These are phyloP conservation scores for Ciona savignyi DNA, from an alignment of 23 tunicate species.

Conservation along the genomic window DNA sequence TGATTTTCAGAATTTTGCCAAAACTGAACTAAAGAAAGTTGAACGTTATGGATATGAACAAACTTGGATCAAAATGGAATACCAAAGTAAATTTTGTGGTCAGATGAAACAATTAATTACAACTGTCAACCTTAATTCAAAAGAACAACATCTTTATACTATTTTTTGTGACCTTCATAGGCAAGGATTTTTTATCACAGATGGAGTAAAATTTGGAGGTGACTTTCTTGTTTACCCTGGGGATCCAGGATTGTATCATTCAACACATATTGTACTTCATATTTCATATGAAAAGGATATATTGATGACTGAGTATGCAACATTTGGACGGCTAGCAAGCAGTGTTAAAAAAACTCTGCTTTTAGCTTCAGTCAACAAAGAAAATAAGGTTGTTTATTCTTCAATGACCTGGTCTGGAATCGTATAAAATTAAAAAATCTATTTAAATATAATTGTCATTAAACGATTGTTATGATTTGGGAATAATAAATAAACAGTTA, in stretches of 20 bases:
- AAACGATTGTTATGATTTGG: not conserved
- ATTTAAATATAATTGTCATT: not conserved
- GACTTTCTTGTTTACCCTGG: slow-evolving; percentile 75
- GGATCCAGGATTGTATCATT: slow-evolving; percentile 81
- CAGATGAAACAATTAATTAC: not conserved
- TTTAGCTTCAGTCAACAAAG: slow-evolving; percentile 26
- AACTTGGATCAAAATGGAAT: slow-evolving; percentile 50
- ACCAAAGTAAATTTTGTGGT: not conserved
- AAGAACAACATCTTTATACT: slow-evolving; percentile 26
- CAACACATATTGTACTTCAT: slow-evolving; percentile 41
- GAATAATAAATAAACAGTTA: too few relatives aligned
- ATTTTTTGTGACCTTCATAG: slow-evolving; percentile 55
- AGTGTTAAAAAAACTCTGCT: slow-evolving; percentile 70
- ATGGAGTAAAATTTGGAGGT: slow-evolving; percentile 76
- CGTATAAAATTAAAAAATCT: slow-evolving; percentile 3
- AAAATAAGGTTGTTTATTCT: slow-evolving; percentile 36
- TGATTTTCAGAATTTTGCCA: slow-evolving; percentile 48
- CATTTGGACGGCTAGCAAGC: slow-evolving; percentile 53
- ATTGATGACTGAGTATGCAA: slow-evolving; percentile 37
- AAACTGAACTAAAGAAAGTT: slow-evolving; percentile 43
- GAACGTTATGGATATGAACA: slow-evolving; percentile 26
- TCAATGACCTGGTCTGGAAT: slow-evolving; percentile 74
- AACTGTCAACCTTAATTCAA: slow-evolving; percentile 7
- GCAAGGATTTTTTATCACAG: slow-evolving; percentile 62
- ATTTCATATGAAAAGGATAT: slow-evolving; percentile 31